Conservation (phyloP, 2,888 invertebrate species). For the Diarsia brunnea region DNA sequence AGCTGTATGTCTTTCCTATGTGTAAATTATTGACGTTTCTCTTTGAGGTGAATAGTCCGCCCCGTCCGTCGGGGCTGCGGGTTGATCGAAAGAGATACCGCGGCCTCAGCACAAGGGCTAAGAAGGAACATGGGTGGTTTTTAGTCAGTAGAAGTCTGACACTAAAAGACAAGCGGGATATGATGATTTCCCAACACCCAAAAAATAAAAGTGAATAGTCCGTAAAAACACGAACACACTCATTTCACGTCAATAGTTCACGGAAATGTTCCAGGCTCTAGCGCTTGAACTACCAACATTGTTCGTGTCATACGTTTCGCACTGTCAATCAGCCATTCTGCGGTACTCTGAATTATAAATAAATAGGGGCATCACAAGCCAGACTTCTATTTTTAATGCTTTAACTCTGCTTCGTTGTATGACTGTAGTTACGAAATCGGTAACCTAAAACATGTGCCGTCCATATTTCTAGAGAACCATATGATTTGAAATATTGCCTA, state of each 20-base stretch:
- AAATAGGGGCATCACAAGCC: conserved; percentile 59
- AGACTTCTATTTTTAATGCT: conserved; percentile 73
- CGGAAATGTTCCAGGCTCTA: conserved; percentile 12
- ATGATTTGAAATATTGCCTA: conserved; percentile 59
- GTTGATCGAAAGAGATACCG: too few relatives aligned
- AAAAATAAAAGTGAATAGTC: neutral
- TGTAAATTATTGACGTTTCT: neutral
- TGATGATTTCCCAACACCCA: too few relatives aligned
- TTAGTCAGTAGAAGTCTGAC: too few relatives aligned
- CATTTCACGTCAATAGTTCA: conserved; percentile 5
- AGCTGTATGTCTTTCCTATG: neutral
- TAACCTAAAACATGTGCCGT: conserved; percentile 56
- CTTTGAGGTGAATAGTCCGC: neutral
- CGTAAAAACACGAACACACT: neutral
- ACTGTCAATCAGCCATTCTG: conserved; percentile 75
- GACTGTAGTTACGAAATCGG: conserved; percentile 46
- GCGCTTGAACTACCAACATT: conserved; percentile 40
- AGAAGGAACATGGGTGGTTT: too few relatives aligned
- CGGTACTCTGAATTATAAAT: conserved; percentile 70
- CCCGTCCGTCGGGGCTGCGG: too few relatives aligned
- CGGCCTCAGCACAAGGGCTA: too few relatives aligned
- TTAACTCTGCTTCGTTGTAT: conserved; percentile 51
- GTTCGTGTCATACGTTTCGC: conserved; percentile 57
- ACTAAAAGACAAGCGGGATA: too few relatives aligned
- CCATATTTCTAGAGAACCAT: conserved; percentile 53